phyloP scores from a whole-genome alignment of 2,113 vertebrate genomes.

The Monarcha castaneiventris region DNA sequence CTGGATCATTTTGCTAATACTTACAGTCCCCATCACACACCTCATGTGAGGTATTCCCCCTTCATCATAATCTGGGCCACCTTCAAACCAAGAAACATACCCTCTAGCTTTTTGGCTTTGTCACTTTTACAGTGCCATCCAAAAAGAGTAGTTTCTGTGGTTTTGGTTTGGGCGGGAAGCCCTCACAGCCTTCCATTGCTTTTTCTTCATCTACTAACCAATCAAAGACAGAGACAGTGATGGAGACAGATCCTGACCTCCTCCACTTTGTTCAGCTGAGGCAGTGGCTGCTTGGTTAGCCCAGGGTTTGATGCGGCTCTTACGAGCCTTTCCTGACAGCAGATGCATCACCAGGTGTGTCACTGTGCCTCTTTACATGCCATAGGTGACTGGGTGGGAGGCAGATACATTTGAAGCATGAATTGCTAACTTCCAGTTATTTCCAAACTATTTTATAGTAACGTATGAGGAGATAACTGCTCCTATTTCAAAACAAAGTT shows the following conservation, averaged over 20 bases:
- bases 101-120: neutral
- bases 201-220: neutral
- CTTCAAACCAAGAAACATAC: neutral
- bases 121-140: neutral
- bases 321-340: neutral
- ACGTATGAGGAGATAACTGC: neutral
- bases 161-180: neutral
- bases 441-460: neutral
- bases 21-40: neutral
- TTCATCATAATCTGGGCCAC: neutral
- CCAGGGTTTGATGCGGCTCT: neutral
- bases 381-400: neutral
- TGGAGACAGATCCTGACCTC: neutral
- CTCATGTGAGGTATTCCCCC: neutral
- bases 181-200: neutral
- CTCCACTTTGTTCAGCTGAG: neutral
- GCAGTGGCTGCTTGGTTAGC: neutral
- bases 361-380: neutral
- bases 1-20: neutral
- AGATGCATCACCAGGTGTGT: neutral
- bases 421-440: neutral
- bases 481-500: constrained; percentile 3
- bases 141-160: neutral
- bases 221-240: neutral
- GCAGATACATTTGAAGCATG: neutral